phyloP scores from a whole-genome alignment of 2,113 vertebrate species.

The Lasiurus borealis region DNA sequence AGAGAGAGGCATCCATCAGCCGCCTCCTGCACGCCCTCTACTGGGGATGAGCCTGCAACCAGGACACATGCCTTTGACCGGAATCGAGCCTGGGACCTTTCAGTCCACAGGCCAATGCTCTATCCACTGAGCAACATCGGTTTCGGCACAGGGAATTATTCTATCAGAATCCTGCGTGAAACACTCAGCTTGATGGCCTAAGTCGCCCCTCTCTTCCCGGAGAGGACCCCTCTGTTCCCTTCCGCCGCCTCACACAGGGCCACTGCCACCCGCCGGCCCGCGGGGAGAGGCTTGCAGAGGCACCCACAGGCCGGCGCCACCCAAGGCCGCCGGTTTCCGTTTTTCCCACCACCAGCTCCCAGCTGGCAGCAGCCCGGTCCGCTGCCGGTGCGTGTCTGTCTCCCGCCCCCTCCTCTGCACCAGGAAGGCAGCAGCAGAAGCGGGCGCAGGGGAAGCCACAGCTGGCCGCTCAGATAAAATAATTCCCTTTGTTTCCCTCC shows the following conservation, averaged over 20 bases:
- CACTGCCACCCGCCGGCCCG: neutral
- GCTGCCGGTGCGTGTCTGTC: neutral
- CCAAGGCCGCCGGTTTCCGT: neutral
- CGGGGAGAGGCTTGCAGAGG: neutral
- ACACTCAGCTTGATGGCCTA: neutral
- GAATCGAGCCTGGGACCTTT: no score
- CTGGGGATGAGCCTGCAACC: no score
- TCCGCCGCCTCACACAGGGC: neutral
- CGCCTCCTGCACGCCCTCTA: no score
- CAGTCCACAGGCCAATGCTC: no score
- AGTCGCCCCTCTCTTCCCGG: neutral
- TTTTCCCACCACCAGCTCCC: neutral
- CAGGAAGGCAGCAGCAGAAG: neutral
- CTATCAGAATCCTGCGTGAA: neutral
- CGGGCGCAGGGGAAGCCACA: neutral
- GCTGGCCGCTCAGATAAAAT: neutral
- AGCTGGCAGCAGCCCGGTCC: neutral
- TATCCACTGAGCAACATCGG: no score
- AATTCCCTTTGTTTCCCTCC: neutral
- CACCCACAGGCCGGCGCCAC: neutral
- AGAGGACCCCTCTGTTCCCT: neutral
- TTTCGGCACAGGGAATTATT: no score
- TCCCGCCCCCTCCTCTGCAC: neutral
- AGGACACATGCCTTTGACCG: no score
- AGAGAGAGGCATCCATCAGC: no score